Conservation (phyloP, 2,113 vertebrate genomes). For the Amblyopsis rosae region DNA sequence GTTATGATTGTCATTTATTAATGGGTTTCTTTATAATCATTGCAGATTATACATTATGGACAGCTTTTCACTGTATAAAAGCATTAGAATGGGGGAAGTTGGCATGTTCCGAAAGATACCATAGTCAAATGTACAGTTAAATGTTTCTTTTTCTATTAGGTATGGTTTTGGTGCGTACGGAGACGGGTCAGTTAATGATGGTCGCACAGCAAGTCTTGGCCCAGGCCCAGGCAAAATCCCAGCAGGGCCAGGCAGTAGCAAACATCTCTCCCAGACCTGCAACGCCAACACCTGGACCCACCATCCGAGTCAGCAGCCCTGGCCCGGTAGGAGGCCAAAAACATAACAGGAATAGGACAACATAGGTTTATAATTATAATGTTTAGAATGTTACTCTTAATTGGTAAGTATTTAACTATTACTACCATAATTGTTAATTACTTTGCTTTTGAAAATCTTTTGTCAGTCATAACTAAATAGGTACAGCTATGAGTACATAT, state of each 20-base stretch:
- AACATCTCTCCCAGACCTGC: constrained; percentile 76
- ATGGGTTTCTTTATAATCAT: neutral
- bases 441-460: too few species aligned
- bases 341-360: neutral
- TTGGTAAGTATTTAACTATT: too few species aligned
- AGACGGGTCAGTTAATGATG: constrained; percentile 86
- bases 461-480: too few species aligned
- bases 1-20: neutral
- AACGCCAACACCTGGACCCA: constrained; percentile 70
- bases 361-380: neutral
- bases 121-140: neutral
- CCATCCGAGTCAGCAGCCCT: constrained; percentile 79
- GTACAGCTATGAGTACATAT: too few species aligned
- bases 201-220: constrained; percentile 85
- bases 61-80: neutral
- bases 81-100: too few species aligned
- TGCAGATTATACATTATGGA: neutral
- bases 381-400: too few species aligned
- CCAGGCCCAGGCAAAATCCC: constrained; percentile 79
- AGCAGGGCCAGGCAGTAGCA: constrained; percentile 73
- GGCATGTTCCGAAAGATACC: too few species aligned
- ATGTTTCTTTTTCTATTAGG: constrained; percentile 57
- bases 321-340: constrained; percentile 68
- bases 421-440: too few species aligned
- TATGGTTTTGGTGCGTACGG: constrained; percentile 86